Evolutionary conservation across 2,888 invertebrate species (phyloP), one percentile per base, ranked within the genome.

Genomic region (Clistopyga incitator): DNA sequence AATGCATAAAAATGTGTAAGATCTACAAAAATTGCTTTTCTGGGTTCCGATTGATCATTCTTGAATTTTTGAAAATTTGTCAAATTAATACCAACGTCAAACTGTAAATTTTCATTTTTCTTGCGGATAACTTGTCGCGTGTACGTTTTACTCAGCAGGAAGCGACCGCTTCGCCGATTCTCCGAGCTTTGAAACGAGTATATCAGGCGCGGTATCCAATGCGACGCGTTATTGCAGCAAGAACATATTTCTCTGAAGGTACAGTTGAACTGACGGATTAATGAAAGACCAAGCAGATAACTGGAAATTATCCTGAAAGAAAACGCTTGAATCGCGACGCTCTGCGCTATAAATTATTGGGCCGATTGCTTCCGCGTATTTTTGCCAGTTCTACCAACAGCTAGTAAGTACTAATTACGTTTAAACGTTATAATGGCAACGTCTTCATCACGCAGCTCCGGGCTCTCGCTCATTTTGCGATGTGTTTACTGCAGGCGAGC

Each of bases 331-430:
- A 61, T 29, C n/a, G n/a, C 34, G 8, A 13, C 34, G 29, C 59
- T 25, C 34, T 34, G 11, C 20, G 59, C 38, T 18, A 38, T 25
- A 18, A 15, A 29, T 29, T 11, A 15, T 1, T 42, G 45, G 20
- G 15, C 3, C 25, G 13, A 67, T 67, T 23, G 47, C 23, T 45
- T 23, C 20, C 25, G 42, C 20, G 18, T 6, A 13, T 45, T n/a
- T 45, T 67, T 67, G 20, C 25, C 8, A 2, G 11, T 45, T 45
- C 23, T n/a, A n/a, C n/a, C n/a, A n/a, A n/a, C n/a, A n/a, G n/a
- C n/a, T n/a, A n/a, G n/a, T n/a, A 67, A 45, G 47, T 47, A 10
- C 45, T 42, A 67, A 67, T 47, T 67, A 67, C 67, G 25, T 45
- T 38, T 1, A 13, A 65, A 65, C 65, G 45, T 20, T 23, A 20